phyloP scores from a whole-genome alignment of 2,113 vertebrate genomes.

The Montifringilla adamsi region DNA sequence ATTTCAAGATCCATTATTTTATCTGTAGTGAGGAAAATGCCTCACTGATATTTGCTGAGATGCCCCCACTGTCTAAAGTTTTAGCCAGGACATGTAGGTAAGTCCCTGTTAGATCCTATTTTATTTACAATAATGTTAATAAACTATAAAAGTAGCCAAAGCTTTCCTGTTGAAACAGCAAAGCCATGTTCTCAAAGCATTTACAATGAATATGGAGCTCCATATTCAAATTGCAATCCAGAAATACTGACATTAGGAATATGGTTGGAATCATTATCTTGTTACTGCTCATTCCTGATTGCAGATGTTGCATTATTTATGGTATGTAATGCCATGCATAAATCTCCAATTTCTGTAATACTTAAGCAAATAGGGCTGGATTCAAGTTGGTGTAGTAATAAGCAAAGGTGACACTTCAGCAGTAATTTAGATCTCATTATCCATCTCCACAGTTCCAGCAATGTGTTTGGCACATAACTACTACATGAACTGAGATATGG shows the following conservation, averaged over 20 bases:
- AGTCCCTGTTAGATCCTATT: neutral
- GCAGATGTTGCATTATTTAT: conserved; percentile 57
- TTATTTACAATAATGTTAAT: neutral
- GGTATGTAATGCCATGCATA: neutral
- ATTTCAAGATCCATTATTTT: conserved; percentile 26
- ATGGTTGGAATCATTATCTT: neutral
- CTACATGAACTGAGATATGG: neutral
- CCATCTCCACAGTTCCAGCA: neutral
- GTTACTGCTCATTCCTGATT: neutral
- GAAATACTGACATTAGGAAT: neutral
- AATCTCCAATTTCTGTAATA: conserved; percentile 14
- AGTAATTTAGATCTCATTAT: conserved; percentile 39
- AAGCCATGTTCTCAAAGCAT: neutral
- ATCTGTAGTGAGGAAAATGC: neutral
- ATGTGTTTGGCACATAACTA: neutral
- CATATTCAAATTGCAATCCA: neutral
- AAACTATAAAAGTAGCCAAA: neutral
- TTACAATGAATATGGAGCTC: neutral
- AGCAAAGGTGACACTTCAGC: conserved; percentile 48
- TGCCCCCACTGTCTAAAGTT: neutral
- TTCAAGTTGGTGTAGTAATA: conserved; percentile 31
- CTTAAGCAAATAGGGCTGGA: conserved; percentile 28
- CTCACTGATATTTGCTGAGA: neutral
- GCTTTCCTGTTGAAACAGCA: neutral
- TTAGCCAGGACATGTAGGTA: neutral